A percentile compares a stretch with the other conserved stretches of the same genome.
These are phyloP conservation scores for Orthonychiurus folsomi DNA, from an alignment of 2,888 invertebrate genomes.

Conservation along the genomic window DNA sequence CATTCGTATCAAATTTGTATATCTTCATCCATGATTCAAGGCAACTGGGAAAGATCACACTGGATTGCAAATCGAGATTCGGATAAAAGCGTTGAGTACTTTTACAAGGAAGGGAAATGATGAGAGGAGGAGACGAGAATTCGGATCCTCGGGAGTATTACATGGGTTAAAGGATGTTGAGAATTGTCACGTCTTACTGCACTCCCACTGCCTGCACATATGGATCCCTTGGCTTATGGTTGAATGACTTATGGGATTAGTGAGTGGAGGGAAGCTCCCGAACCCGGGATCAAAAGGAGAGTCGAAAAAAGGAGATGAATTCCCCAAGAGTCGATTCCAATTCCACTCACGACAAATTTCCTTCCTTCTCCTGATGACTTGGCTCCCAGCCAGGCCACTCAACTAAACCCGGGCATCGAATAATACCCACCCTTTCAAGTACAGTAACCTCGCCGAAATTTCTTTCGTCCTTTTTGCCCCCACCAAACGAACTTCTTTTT, in stretches of 20 bases:
- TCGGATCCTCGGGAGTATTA: background rate
- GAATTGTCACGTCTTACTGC: conserved; percentile 9
- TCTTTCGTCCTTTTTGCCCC: background rate
- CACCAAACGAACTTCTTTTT: background rate
- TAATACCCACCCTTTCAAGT: background rate
- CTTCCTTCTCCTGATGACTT: conserved; percentile 6
- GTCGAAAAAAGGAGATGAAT: background rate
- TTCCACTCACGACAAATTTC: conserved; percentile 15
- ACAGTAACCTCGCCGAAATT: too few relatives aligned
- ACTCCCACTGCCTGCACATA: background rate
- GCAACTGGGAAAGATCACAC: background rate
- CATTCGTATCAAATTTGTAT: background rate
- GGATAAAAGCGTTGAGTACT: background rate
- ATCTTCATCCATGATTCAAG: background rate
- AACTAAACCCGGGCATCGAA: background rate
- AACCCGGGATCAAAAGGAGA: background rate
- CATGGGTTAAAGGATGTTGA: conserved; percentile 1
- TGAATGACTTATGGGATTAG: conserved; percentile 12
- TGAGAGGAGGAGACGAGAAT: background rate
- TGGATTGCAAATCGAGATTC: background rate
- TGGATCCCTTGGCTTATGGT: conserved; percentile 8
- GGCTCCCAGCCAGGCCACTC: background rate
- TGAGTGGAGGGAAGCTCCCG: background rate
- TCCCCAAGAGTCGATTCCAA: conserved; percentile 7
- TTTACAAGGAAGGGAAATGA: background rate